A percentile compares a stretch with the other conserved stretches of the same genome.
Evolutionary conservation across 2,888 invertebrate species (phyloP).

Genomic region (Phaedon cochleariae): DNA sequence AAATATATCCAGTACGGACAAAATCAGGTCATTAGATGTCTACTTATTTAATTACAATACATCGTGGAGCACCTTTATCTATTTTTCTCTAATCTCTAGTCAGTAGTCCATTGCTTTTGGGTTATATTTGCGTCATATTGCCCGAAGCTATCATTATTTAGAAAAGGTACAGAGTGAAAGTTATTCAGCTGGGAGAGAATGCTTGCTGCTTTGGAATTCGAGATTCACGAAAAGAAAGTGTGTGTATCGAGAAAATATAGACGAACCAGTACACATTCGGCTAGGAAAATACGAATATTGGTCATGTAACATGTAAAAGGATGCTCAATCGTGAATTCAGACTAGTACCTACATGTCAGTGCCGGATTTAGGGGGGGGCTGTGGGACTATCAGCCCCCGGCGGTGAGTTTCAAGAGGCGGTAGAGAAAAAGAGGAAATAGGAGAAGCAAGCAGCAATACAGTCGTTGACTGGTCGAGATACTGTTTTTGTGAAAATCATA

Average conservation of each 20-base stretch:
- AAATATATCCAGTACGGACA: neutral
- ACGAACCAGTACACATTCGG: slow-evolving; percentile 1
- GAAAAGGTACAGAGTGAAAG: slow-evolving; percentile 39
- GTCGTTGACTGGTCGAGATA: too few species aligned
- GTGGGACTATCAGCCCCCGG: too few species aligned
- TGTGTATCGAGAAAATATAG: slow-evolving; percentile 25
- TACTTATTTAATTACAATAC: neutral
- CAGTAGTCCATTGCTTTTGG: slow-evolving; percentile 3
- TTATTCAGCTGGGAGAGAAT: slow-evolving; percentile 22
- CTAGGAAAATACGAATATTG: neutral
- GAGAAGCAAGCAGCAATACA: too few species aligned
- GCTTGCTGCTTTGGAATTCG: slow-evolving; percentile 22
- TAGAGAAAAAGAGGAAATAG: too few species aligned
- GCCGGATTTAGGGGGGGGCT: too few species aligned
- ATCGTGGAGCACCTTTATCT: neutral
- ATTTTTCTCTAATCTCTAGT: too few species aligned
- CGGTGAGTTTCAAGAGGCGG: too few species aligned
- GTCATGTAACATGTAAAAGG: neutral
- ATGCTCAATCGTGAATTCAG: neutral
- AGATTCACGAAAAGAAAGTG: slow-evolving; percentile 34
- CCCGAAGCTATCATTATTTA: slow-evolving; percentile 31
- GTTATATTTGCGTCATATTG: slow-evolving; percentile 20
- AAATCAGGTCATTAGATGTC: neutral
- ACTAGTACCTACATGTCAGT: too few species aligned
- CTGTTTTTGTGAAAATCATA: too few species aligned